Evolutionary conservation across 2,113 vertebrate genomes (phyloP).

Genomic region (Neodon shergylaensis): DNA sequence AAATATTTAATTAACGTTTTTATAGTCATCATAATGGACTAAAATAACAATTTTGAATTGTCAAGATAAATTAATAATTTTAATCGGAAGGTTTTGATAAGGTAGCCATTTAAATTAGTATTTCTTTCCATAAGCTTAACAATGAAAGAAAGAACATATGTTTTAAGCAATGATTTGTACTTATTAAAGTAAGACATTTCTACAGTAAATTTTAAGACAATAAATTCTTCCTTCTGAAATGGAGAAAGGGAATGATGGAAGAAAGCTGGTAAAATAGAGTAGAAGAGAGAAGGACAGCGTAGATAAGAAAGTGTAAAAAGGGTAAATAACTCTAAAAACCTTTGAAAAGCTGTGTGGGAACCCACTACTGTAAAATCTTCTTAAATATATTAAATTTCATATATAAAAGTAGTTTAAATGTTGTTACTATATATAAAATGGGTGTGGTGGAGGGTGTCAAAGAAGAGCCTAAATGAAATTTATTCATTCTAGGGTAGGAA

Average conservation of each 20-base stretch:
- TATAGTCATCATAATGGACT: not conserved
- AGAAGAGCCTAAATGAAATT: too few relatives aligned
- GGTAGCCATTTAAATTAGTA: not conserved
- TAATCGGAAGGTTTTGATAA: not conserved
- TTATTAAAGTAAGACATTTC: not conserved
- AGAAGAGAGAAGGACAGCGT: accelerated
- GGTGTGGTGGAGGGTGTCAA: too few relatives aligned
- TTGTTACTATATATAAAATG: not conserved
- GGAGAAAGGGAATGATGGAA: too few relatives aligned
- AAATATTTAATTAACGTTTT: not conserved
- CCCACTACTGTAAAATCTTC: not conserved
- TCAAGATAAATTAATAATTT: not conserved
- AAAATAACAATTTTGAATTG: not conserved
- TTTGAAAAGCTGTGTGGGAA: not conserved
- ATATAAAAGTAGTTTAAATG: not conserved
- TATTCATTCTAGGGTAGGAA: too few relatives aligned
- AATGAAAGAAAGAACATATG: not conserved
- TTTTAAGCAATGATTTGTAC: not conserved
- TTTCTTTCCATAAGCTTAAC: not conserved
- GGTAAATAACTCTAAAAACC: not conserved
- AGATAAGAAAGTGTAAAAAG: not conserved
- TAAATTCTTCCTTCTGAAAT: not conserved
- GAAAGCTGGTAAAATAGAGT: not conserved
- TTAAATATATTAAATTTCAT: not conserved
- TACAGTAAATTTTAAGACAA: not conserved